phyloP scores from a whole-genome alignment of 2,888 invertebrate species.

The Penaeus monodon region DNA sequence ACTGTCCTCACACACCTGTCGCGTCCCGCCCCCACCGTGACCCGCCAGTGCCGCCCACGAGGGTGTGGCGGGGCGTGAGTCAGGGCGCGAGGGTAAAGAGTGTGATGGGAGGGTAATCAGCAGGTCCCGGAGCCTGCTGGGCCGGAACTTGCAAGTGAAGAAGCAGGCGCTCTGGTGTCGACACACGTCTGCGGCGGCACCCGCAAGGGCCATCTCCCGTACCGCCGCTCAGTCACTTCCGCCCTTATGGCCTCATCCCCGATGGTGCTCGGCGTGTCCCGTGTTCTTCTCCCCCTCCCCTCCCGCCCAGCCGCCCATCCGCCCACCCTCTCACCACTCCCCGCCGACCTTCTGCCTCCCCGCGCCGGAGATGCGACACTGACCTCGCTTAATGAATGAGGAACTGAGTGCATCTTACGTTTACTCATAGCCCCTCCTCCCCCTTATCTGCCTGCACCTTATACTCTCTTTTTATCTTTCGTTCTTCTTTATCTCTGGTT shows the following conservation, averaged over 20 bases:
- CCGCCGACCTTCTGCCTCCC: neutral
- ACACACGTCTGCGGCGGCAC: neutral
- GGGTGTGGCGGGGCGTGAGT: constrained; percentile 8
- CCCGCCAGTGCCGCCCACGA: constrained; percentile 10
- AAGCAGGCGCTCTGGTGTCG: constrained; percentile 19
- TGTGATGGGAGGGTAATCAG: constrained; percentile 15
- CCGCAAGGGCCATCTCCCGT: neutral
- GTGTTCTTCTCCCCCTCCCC: neutral
- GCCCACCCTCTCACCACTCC: neutral
- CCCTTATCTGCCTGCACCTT: too few species aligned
- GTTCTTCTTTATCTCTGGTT: too few species aligned
- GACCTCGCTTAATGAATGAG: neutral
- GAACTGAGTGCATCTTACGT: too few species aligned
- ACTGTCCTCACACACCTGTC: constrained; percentile 23
- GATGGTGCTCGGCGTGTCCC: neutral
- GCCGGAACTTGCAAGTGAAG: constrained; percentile 14
- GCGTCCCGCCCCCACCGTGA: neutral
- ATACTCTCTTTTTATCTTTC: too few species aligned
- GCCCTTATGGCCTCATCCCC: constrained; percentile 2
- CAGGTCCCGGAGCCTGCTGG: constrained; percentile 10
- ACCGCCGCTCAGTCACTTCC: neutral
- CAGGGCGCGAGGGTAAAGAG: constrained; percentile 13
- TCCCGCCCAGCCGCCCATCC: neutral
- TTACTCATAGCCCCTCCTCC: too few species aligned
- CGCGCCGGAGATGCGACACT: constrained; percentile 3